Evolutionary conservation across 2,797 vertebrate genomes (phyloP).

Genomic region (Nothura maculosa): DNA sequence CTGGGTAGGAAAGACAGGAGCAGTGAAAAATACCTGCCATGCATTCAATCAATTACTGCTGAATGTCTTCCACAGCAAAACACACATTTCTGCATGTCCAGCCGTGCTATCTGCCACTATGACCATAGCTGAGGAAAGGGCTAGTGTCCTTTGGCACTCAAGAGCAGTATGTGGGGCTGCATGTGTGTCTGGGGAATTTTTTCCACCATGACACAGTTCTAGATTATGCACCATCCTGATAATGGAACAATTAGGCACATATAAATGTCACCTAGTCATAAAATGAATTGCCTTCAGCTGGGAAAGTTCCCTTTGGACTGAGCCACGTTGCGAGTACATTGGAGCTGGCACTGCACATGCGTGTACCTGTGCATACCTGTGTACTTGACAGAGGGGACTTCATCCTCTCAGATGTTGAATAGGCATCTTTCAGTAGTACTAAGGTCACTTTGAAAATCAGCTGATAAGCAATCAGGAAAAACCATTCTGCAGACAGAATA

Average conservation of each 20-base stretch:
- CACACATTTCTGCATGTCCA: rapidly evolving
- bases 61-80: neutral
- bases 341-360: neutral
- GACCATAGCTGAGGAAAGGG: neutral
- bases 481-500: neutral
- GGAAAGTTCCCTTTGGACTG: conserved; percentile 43
- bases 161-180: rapidly evolving
- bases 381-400: conserved; percentile 4
- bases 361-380: neutral
- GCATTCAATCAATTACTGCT: neutral
- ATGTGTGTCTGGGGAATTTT: neutral
- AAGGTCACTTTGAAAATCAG: conserved; percentile 21
- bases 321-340: neutral
- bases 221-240: conserved; percentile 28
- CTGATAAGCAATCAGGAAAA: conserved; percentile 11
- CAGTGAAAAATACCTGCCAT: neutral
- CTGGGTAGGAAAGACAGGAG: neutral
- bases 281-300: neutral
- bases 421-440: conserved; percentile 10
- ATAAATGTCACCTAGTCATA: neutral
- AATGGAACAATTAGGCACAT: neutral
- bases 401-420: conserved; percentile 15
- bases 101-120: rapidly evolving
- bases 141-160: neutral
- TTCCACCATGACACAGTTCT: neutral